Conservation (phyloP, 2,888 invertebrate species). For the Apamea anceps region DNA sequence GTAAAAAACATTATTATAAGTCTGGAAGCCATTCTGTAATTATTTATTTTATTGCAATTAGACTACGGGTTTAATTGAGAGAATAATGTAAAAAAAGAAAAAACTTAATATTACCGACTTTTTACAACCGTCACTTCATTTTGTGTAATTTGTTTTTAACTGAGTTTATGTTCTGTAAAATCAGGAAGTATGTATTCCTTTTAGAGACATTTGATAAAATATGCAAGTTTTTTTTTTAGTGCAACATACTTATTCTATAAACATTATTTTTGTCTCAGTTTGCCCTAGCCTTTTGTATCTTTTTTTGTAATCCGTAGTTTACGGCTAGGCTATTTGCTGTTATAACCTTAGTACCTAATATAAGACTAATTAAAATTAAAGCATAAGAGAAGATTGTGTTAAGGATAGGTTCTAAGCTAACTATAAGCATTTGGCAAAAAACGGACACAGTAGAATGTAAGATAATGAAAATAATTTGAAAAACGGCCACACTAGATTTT, state of each 20-base stretch:
- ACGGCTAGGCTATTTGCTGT: slow-evolving; percentile 63
- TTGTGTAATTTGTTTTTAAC: not conserved
- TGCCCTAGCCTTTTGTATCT: slow-evolving; percentile 43
- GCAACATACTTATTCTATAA: not conserved
- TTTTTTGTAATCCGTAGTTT: slow-evolving; percentile 64
- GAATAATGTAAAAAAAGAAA: not conserved
- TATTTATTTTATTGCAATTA: slow-evolving; percentile 61
- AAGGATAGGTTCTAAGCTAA: slow-evolving; percentile 64
- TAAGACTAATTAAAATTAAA: slow-evolving; percentile 67
- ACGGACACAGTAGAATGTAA: slow-evolving; percentile 65
- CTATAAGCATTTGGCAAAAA: slow-evolving; percentile 65
- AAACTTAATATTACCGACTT: not conserved
- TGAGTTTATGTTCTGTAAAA: not conserved
- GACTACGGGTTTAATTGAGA: slow-evolving; percentile 64
- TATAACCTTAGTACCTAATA: slow-evolving; percentile 67
- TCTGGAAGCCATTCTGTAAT: slow-evolving; percentile 69
- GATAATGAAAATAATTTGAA: slow-evolving; percentile 52
- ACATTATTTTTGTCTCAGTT: slow-evolving; percentile 25
- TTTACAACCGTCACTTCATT: not conserved
- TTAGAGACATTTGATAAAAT: no score
- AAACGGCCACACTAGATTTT: slow-evolving; percentile 53
- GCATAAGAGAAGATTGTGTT: slow-evolving; percentile 46
- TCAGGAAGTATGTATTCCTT: not conserved
- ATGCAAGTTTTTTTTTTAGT: not conserved
- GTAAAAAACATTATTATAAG: slow-evolving; percentile 81